Conservation (phyloP, 2,113 vertebrate genomes). For the Podilymbus podiceps region DNA sequence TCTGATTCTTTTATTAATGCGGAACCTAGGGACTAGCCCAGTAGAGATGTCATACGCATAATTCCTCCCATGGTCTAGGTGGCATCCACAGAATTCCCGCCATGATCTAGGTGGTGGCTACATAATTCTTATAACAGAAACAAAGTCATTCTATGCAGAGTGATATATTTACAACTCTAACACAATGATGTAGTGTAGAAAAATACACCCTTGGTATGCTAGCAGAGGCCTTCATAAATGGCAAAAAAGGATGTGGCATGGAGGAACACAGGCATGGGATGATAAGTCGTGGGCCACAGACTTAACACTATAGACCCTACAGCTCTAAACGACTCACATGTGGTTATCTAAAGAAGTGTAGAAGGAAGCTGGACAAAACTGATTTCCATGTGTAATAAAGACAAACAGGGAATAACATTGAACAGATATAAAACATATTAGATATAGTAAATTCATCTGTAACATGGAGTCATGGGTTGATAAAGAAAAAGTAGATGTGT, state of each 20-base stretch:
- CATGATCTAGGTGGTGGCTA: background rate
- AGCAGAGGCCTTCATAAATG: background rate
- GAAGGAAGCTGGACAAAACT: background rate
- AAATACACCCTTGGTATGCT: background rate
- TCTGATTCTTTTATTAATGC: background rate
- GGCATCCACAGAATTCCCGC: background rate
- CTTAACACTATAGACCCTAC: background rate
- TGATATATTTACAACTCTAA: background rate
- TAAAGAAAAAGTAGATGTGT: background rate
- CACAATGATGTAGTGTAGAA: background rate
- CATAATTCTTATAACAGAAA: background rate
- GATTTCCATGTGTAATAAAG: background rate
- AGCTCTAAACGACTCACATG: background rate
- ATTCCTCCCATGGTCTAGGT: background rate
- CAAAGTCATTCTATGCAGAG: background rate
- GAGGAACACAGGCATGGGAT: background rate
- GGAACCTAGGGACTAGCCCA: background rate
- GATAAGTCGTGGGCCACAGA: background rate
- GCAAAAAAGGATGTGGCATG: background rate
- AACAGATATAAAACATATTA: background rate
- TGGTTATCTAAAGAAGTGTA: background rate
- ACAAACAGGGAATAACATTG: background rate
- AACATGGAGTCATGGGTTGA: background rate
- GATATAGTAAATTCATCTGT: background rate
- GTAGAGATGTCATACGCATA: background rate